Evolutionary conservation across 2,797 vertebrate genomes (phyloP), one percentile per base, ranked within the genome.

Genomic region (Australoheros facetus): DNA sequence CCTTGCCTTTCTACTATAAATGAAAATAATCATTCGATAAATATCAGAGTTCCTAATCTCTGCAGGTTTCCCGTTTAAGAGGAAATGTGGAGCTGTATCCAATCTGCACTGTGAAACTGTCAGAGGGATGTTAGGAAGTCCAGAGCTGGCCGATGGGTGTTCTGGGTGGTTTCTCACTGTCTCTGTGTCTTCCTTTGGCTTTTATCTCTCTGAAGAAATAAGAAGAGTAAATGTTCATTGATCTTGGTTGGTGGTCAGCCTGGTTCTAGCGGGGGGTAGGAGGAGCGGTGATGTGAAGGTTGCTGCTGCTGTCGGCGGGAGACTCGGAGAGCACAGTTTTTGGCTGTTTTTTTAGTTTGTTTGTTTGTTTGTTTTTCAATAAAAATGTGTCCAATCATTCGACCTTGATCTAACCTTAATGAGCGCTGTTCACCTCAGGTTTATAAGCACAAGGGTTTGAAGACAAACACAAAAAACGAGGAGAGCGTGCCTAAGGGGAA

Each of bases 321-420:
- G 80, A 81, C 73, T 55, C 23, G 0, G 70, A 57, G 77, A 83
- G 81, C 56, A 28, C 55, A 53, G 14, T 3, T 62, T 79, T 78
- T 76, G 45, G 37, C 2, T 37, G 34, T 37, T 3, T 10, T 37
- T 37, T 32, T 37, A 3, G 34, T 37, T 37, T 37, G 8, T 37
- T 37, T 37, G 30, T 13, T 45, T 11, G 13, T 3, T 45, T 48
- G n/a, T n/a, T 48, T 59, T 78, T 32, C 13, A 3, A 69, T 77
- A 78, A 71, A 86, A 88, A 83, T 42, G 74, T 86, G 79, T 86
- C 70, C 10, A 75, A 79, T 85, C 3, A 58, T 71, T 82, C 39
- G 58, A 93, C 90, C 91, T 91, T 94, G 88, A 90, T 88, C 73
- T 82, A 75, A 92, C 88, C 88, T 91, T 93, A 92, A 90, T 86